Percentiles rank a stretch among this genome's conserved stretches.
phyloP scores from a whole-genome alignment of 1,140 invertebrate species.

The Rhopalosiphum maidis region DNA sequence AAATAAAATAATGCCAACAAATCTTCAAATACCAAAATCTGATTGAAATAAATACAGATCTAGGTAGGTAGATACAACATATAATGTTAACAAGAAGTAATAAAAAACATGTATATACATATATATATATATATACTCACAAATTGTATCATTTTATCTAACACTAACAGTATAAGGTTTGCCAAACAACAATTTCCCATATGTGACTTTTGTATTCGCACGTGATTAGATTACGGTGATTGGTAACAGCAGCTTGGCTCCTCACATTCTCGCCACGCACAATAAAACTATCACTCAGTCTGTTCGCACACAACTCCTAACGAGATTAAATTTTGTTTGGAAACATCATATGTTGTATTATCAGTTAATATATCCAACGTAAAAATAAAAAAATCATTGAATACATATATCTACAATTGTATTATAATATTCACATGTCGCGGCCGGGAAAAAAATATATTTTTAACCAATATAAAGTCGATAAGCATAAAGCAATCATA shows the following conservation, averaged over 20 bases:
- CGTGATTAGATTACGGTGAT: conserved; percentile 54
- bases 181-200: conserved; percentile 52
- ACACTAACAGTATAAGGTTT: conserved; percentile 40
- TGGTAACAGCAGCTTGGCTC: conserved; percentile 28
- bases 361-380: conserved; percentile 14
- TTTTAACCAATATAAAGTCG: neutral
- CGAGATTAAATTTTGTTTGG: conserved; percentile 41
- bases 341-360: conserved; percentile 16
- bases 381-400: neutral
- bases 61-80: neutral
- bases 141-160: conserved; percentile 24
- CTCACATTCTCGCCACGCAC: conserved; percentile 44
- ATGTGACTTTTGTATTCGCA: conserved; percentile 41
- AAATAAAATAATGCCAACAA: conserved; percentile 9
- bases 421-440: neutral
- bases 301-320: conserved; percentile 47
- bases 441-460: neutral
- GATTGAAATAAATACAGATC: conserved; percentile 10
- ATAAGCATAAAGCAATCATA: neutral
- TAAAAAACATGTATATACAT: neutral
- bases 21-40: conserved; percentile 15
- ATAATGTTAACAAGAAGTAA: conserved; percentile 20
- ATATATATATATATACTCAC: neutral
- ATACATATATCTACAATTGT: neutral
- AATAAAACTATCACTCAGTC: conserved; percentile 44